These are phyloP conservation scores for Odontesthes bonariensis DNA, from an alignment of 2,113 vertebrate species.

Conservation along the genomic window DNA sequence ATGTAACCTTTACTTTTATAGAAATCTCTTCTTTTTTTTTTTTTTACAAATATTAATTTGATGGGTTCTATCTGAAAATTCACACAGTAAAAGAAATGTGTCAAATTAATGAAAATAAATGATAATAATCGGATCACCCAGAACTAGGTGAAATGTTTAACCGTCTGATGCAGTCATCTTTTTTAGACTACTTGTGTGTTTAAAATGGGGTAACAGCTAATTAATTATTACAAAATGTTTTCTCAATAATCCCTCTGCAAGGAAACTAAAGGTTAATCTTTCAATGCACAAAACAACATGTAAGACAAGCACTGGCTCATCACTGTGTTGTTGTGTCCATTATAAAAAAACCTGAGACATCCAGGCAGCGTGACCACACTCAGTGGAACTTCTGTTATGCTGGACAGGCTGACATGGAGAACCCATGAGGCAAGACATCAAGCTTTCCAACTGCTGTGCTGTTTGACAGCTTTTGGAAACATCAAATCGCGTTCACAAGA, in stretches of 20 bases:
- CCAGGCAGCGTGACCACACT: conserved; percentile 18
- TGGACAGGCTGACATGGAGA: conserved; percentile 22
- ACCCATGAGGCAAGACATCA: not conserved
- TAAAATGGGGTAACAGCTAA: too few species aligned
- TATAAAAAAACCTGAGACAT: conserved; percentile 26
- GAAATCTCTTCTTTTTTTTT: not conserved
- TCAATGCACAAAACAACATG: not conserved
- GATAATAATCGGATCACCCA: too few species aligned
- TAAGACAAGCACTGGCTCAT: not conserved
- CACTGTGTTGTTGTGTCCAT: not conserved
- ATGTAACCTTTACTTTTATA: too few species aligned
- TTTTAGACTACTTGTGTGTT: too few species aligned
- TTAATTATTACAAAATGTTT: not conserved
- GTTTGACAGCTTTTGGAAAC: not conserved
- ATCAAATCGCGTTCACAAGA: not conserved
- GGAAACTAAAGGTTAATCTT: not conserved
- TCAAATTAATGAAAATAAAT: too few species aligned
- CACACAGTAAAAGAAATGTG: too few species aligned
- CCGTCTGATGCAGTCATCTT: too few species aligned
- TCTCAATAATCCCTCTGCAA: not conserved
- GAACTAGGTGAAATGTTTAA: too few species aligned
- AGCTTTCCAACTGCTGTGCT: not conserved
- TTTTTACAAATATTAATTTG: not conserved
- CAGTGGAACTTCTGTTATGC: conserved; percentile 2
- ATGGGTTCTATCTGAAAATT: not conserved